These are phyloP conservation scores for Thamnophis sirtalis DNA, from an alignment of 2,113 vertebrate species.

Conservation along the genomic window DNA sequence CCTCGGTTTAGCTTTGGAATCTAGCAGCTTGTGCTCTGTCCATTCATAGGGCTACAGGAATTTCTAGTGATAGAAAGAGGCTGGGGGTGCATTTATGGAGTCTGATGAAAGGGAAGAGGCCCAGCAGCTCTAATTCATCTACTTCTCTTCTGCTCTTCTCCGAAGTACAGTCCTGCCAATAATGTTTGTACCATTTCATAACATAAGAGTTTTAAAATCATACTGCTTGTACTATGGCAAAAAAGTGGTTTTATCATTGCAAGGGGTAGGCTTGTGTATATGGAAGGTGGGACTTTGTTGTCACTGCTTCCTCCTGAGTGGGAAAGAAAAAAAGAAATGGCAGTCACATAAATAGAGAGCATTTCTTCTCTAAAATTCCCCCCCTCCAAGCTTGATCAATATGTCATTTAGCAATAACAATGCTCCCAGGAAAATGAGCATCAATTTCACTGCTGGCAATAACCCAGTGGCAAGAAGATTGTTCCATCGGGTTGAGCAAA, in stretches of 20 bases:
- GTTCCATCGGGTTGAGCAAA: conserved; percentile 3
- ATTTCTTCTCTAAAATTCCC: neutral
- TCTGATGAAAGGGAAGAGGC: neutral
- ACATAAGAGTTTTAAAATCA: neutral
- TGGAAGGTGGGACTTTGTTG: neutral
- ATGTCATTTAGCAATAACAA: conserved; percentile 20
- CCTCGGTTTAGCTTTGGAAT: neutral
- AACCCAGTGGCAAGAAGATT: neutral
- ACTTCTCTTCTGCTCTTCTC: neutral
- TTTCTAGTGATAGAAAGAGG: neutral
- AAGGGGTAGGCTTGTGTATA: neutral
- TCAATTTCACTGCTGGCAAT: conserved; percentile 4
- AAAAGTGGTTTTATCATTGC: neutral
- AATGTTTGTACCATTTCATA: neutral
- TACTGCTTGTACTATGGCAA: neutral
- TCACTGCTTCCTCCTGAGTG: neutral
- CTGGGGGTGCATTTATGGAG: neutral
- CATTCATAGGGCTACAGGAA: too few species aligned
- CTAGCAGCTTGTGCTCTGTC: neutral
- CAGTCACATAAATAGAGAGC: neutral
- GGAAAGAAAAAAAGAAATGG: neutral
- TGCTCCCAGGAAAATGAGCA: conserved; percentile 27
- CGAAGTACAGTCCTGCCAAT: neutral
- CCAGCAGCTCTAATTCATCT: neutral
- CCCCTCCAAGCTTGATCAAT: conserved; percentile 12